phyloP scores from a whole-genome alignment of 2,113 vertebrate genomes.

The Columba janthina region DNA sequence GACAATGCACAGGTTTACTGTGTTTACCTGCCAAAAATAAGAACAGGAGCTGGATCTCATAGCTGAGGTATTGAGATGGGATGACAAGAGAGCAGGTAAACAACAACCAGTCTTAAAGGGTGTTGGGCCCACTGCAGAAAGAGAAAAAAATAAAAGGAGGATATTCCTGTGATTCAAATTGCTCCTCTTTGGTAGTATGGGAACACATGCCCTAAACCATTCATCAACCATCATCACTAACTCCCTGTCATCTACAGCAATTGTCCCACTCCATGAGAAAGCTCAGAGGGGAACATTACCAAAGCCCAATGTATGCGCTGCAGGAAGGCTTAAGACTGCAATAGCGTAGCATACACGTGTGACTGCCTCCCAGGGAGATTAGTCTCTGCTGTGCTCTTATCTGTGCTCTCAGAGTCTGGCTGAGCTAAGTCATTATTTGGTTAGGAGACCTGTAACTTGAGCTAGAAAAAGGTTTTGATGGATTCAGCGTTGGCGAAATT shows the following conservation, averaged over 20 bases:
- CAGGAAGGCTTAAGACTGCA: neutral
- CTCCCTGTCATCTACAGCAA: neutral
- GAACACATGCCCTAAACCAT: neutral
- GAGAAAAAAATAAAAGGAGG: neutral
- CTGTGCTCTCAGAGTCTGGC: neutral
- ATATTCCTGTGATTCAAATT: neutral
- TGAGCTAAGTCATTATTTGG: neutral
- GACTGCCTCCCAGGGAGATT: neutral
- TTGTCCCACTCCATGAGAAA: neutral
- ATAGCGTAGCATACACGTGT: neutral
- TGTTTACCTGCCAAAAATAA: neutral
- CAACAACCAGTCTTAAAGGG: neutral
- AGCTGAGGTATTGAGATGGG: neutral
- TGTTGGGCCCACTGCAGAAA: neutral
- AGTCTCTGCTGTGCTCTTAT: neutral
- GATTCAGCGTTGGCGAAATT: neutral
- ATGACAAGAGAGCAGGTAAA: neutral
- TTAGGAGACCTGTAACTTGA: neutral
- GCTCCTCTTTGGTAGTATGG: neutral
- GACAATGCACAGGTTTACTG: neutral
- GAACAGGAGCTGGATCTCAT: neutral
- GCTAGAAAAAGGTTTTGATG: neutral
- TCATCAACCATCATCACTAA: neutral
- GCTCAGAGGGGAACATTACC: neutral
- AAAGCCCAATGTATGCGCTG: neutral